Percentiles rank a stretch among this genome's conserved stretches.
Conservation (phyloP, 2,113 vertebrate species). For the Paradoxurus hermaphroditus region DNA sequence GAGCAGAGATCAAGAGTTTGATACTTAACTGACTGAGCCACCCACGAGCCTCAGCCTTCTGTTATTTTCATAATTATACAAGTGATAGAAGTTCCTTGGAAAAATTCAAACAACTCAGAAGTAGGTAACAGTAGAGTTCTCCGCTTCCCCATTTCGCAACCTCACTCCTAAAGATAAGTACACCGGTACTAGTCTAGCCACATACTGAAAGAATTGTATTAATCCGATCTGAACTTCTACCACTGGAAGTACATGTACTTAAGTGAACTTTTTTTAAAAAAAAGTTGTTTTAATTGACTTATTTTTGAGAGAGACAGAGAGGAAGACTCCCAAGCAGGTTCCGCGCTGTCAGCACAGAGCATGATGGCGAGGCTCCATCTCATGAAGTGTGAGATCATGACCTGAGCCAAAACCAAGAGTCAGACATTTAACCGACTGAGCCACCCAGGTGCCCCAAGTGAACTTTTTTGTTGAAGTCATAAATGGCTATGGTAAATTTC, state of each 20-base stretch:
- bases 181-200: not conserved
- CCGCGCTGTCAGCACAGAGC: too few species aligned
- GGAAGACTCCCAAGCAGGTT: too few species aligned
- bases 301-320: too few species aligned
- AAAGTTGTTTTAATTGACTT: too few species aligned
- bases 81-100: not conserved
- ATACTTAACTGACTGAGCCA: too few species aligned
- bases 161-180: not conserved
- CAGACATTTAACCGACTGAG: too few species aligned
- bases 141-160: not conserved
- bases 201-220: not conserved
- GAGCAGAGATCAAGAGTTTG: too few species aligned
- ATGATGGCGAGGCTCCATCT: too few species aligned
- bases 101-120: not conserved
- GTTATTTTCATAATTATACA: not conserved
- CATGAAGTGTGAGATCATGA: too few species aligned
- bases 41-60: too few species aligned
- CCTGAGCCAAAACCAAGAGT: too few species aligned
- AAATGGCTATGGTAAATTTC: not conserved
- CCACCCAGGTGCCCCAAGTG: not conserved
- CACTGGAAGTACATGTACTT: not conserved
- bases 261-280: not conserved
- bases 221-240: not conserved
- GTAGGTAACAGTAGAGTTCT: not conserved
- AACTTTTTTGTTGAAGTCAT: not conserved